Base-by-base conservation (phyloP, 1,140 invertebrate genomes). In the Hesperophylax magnus region DNA sequence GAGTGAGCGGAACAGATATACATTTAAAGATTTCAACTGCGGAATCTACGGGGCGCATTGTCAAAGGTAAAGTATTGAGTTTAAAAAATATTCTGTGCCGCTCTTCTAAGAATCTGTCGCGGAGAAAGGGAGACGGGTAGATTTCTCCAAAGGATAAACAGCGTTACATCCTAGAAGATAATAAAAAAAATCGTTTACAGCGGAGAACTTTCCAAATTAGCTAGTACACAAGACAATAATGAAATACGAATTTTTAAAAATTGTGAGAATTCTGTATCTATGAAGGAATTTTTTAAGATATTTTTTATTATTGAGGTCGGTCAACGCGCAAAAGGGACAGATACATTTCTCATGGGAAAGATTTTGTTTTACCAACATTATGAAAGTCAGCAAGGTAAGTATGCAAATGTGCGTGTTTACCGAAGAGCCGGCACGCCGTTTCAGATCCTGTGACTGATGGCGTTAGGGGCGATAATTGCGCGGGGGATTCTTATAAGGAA, bases 391-490 rank as follows among this genome's bases (percentile, higher is more conserved):
- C 69, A 83, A 83, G 82, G 82, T 83, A 79, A 81, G 79, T 83
- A 83, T 83, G 82, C 82, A 83, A 83, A 83, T 83, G 82, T 81
- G 79, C 82, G 82, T 83, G 53, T 77, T 63, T 71, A 71, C 65
- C 56, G 69, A 63, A 34, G 34, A 34, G 17, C 15, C 52, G 53
- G 47, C 18, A 72, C 54, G 39, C 71, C 15, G 71, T 54, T 18
- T 65, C 47, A 6, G 52, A 18, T 60, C 76, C 34, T 80, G 22
- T 31, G 20, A 22, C 47, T 58, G 20, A 5, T 22, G 17, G 54
- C 22, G 17, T 17, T 76, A 83, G 39, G 69, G 6, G 15, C 34
- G 53, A 80, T 27, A 81, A 47, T 81, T 15, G 75, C 58, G 20
- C 47, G 77, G n/a, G 20, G 27, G 24, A 8, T 53, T 15, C 34